These are phyloP conservation scores for Diplolepis rosae DNA, from an alignment of 2,888 invertebrate species.

Conservation along the genomic window DNA sequence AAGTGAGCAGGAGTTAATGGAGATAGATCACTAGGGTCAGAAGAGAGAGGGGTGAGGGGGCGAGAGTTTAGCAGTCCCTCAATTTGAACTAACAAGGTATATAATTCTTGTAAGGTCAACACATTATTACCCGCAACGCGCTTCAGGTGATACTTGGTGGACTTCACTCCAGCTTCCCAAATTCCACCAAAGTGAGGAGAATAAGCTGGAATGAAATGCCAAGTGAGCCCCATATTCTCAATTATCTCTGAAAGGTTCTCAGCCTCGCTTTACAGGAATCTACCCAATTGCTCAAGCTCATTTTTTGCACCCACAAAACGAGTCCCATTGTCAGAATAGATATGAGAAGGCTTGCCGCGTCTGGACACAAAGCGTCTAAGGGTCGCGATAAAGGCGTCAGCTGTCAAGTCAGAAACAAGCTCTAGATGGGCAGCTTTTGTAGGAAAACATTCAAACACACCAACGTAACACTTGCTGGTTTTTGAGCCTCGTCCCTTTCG, in stretches of 20 bases:
- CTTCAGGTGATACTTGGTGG: too few relatives aligned
- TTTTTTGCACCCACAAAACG: slow-evolving; percentile 33
- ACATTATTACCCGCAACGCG: slow-evolving; percentile 26
- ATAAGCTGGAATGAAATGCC: not conserved
- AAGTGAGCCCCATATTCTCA: not conserved
- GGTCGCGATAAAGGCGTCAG: too few relatives aligned
- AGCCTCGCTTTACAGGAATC: not conserved
- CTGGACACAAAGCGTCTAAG: too few relatives aligned
- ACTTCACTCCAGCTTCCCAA: slow-evolving; percentile 35
- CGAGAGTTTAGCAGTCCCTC: slow-evolving; percentile 28
- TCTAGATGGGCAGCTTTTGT: too few relatives aligned
- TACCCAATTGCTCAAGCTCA: slow-evolving; percentile 31
- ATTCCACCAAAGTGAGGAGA: slow-evolving; percentile 3
- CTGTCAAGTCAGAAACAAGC: too few relatives aligned
- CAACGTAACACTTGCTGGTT: slow-evolving; percentile 31
- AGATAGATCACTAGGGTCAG: too few relatives aligned
- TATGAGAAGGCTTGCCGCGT: not conserved
- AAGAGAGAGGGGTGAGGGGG: not conserved
- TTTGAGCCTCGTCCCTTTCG: slow-evolving; percentile 20
- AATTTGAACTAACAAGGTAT: slow-evolving; percentile 23
- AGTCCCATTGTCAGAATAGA: slow-evolving; percentile 37
- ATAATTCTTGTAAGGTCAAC: slow-evolving; percentile 34
- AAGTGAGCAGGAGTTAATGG: too few relatives aligned
- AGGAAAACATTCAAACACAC: slow-evolving; percentile 3
- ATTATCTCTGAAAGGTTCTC: not conserved